These are phyloP conservation scores for Zosterops hypoxanthus DNA, from an alignment of 2,113 vertebrate genomes.

Conservation along the genomic window DNA sequence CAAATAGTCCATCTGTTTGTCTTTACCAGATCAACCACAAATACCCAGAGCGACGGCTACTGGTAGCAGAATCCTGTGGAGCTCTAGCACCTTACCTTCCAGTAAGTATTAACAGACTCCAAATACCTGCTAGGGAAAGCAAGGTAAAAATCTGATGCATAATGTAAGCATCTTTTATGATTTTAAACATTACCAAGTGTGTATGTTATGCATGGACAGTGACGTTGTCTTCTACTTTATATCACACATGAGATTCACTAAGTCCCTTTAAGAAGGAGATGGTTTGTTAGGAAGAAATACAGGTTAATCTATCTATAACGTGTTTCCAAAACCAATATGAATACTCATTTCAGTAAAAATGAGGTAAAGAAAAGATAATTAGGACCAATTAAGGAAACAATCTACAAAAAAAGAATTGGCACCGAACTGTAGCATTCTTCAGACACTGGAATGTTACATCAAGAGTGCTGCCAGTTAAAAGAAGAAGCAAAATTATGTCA, in stretches of 20 bases:
- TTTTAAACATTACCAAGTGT: not conserved
- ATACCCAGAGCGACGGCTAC: conserved; percentile 94
- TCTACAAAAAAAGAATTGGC: not conserved
- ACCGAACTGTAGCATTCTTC: not conserved
- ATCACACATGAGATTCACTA: not conserved
- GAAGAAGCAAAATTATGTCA: not conserved
- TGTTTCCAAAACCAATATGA: not conserved
- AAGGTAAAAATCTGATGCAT: not conserved
- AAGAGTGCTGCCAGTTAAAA: not conserved
- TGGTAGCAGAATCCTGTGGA: conserved; percentile 97
- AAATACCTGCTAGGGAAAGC: not conserved
- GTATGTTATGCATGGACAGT: not conserved
- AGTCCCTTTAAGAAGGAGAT: not conserved
- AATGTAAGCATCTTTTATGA: not conserved
- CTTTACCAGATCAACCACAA: conserved; percentile 94
- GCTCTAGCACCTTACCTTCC: conserved; percentile 96
- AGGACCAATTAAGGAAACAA: not conserved
- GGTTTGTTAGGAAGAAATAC: not conserved
- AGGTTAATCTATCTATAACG: not conserved
- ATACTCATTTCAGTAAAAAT: not conserved
- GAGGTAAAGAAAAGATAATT: not conserved
- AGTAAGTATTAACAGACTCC: conserved; percentile 77
- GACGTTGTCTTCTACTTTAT: not conserved
- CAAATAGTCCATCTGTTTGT: not conserved
- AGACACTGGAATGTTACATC: not conserved